Percentiles rank a stretch among this genome's conserved stretches.
Evolutionary conservation across 2,888 invertebrate genomes (phyloP).

Genomic region (Hydropsyche betteni): DNA sequence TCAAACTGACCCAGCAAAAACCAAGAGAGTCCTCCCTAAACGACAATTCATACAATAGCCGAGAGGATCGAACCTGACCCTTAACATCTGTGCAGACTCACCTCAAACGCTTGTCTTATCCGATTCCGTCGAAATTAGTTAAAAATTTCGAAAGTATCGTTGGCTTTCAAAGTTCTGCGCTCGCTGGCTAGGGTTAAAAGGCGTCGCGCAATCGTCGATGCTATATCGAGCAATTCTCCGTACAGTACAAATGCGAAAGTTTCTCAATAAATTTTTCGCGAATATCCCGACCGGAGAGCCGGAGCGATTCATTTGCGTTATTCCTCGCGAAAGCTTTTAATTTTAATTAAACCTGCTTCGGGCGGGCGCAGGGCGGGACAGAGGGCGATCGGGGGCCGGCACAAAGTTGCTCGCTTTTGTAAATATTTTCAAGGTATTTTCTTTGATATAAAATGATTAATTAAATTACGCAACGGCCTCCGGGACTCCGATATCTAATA

Average conservation of each 20-base stretch:
- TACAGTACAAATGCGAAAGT: constrained; percentile 6
- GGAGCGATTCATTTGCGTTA: constrained; percentile 36
- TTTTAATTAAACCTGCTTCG: constrained; percentile 45
- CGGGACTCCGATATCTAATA: constrained; percentile 29
- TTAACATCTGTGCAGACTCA: no score
- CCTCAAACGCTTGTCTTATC: no score
- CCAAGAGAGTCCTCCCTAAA: background rate
- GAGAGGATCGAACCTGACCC: no score
- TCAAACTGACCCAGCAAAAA: constrained; percentile 34
- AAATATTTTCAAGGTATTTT: constrained; percentile 50
- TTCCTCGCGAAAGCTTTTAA: constrained; percentile 34
- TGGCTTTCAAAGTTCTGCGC: no score
- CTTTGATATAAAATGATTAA: constrained; percentile 47
- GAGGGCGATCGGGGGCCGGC: constrained; percentile 27
- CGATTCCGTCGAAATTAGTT: no score
- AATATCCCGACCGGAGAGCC: constrained; percentile 10
- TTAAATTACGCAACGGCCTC: constrained; percentile 45
- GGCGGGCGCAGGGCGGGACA: background rate
- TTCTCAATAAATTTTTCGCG: constrained; percentile 25
- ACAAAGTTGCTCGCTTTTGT: constrained; percentile 45
- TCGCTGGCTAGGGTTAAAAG: no score
- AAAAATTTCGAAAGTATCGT: no score
- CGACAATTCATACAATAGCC: no score
- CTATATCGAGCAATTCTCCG: background rate
- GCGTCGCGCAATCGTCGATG: background rate